Base-by-base conservation (phyloP, 2,113 vertebrate species). In the Dunckerocampus dactyliophorus region DNA sequence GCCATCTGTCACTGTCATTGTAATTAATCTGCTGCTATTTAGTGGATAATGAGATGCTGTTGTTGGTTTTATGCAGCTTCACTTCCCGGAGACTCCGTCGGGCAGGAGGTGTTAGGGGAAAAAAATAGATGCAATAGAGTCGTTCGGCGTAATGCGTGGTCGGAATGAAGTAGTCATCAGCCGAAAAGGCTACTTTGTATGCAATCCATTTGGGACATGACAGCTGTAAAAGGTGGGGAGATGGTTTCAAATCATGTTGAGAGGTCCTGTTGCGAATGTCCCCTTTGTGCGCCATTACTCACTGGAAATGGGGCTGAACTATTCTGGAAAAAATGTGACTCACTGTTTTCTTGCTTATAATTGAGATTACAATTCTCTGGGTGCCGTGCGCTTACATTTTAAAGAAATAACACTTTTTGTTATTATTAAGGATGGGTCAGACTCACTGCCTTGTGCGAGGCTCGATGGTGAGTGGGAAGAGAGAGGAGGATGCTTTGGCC, bases 11-110 rank as follows among this genome's bases (percentile, higher is more conserved):
- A 88, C 69, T 83, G 88, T 86, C 88, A 88, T 82, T 86, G 81
- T 89, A 90, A 91, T 90, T 89, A 89, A 89, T 90, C 87, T 88
- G 83, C 63, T 75, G 87, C 87, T 85, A 89, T 90, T 91, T 88
- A 90, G 84, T 84, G 80, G 86, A 81, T 90, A 91, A 92, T 87
- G 79, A 90, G 88, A 88, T 81, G 80, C 85, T 87, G 86, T 88
- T 78, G 21, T 75, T 77, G 87, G 77, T 79, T 90, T 79, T 75
- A 76, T 87, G 83, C 68, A 64, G 79, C 75, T 80, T 74, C 73
- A 62, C 74, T 74, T 82, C 64, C 71, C 77, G 59, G 76, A 82
- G 75, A 81, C 76, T 74, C 59, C 31, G 52, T 67, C 59, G 49
- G 19, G 63, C 59, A 51, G 22, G 52, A 58, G 22, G 19, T 21